Evolutionary conservation across 2,888 invertebrate species (phyloP), one percentile per base, ranked within the genome.

Genomic region (Platycheirus albimanus): DNA sequence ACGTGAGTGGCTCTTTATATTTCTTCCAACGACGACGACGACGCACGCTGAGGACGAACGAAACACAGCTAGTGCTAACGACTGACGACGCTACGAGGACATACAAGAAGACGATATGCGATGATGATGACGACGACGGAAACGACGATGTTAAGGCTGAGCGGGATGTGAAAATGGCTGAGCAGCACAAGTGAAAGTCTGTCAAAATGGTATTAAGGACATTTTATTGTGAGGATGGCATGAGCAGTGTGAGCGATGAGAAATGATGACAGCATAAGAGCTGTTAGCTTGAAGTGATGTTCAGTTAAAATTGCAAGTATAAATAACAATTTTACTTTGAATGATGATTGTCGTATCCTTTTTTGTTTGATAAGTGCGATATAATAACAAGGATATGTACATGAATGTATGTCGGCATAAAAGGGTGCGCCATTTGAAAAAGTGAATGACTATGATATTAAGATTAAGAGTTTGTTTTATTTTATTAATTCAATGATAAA

Each of bases 201-300:
- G 56, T 75, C 45, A 66, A 80, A 66, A 75, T 19, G 80, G 71
- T 81, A 76, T 81, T 47, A 72, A 70, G 76, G 66, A 76, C 47
- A 76, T 71, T 81, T 61, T 71, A 66, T 81, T 81, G 76, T 61
- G 38, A 36, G 15, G 19, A 10, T 54, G 54, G 30, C 28, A 11
- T 11, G 28, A n/a, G 45, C 3, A 24, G 58, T 24, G 17, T 38
- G 76, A 61, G 75, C 63, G 51, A 58, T 66, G 70, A 51, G 70
- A 76, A 71, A 80, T 71, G 70, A 66, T 76, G 80, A 76, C 76
- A 76, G 52, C 51, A 64, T 56, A 19, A 69, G 69, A 24, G 56
- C 75, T 72, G 78, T 78, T 71, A 66, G 78, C 78, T 78, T 58
- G 47, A 70, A 70, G 47, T 28, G 58, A 47, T 70, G 70, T 47